Base-by-base conservation (phyloP, 1,140 invertebrate genomes). In the Bombus pascuorum region DNA sequence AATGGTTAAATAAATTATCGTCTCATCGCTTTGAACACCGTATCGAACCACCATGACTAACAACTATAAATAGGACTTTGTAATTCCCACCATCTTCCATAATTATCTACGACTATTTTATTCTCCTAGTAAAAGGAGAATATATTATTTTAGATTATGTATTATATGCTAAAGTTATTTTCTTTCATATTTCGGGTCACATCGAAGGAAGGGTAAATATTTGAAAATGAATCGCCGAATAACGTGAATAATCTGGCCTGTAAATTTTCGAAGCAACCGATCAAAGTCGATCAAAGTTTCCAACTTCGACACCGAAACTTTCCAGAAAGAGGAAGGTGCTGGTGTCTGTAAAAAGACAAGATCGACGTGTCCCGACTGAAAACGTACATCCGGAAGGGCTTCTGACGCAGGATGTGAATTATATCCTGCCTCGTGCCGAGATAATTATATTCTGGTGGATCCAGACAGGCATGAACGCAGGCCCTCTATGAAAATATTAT, bases 401-500 rank as follows among this genome's bases (percentile, higher is more conserved):
- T 53, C 81, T 68, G 44, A 32, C 42, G 34, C 72, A 66, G 81
- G 59, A 65, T 53, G 74, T 77, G 73, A 83, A 66, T 53, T 83
- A 53, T 68, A 77, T 82, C 87, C 53, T n/a, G 65, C 12, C 39
- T 37, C 32, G 42, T 57, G 44, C 32, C 32, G 57, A 22, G 42
- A 66, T 76, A 70, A 57, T 76, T 39, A 73, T 72, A 84, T 66
- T 84, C 87, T 66, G 22, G 74, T 75, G 84, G 78, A 88, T 81
- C 34, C 39, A 53, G n/a, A 25, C 34, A 32, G 34, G 9, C 59
- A n/a, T 62, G 59, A n/a, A 22, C 59, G 28, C 59, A 62, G 59
- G 28, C 37, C 66, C 28, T 18, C 79, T 89, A 78, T 78, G 82
- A 89, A 89, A 89, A 89, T 89, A 89, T 83, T 89, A 86, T 89